Evolutionary conservation across 1,140 invertebrate genomes (phyloP).

Genomic region (Zaprionus ornatus): DNA sequence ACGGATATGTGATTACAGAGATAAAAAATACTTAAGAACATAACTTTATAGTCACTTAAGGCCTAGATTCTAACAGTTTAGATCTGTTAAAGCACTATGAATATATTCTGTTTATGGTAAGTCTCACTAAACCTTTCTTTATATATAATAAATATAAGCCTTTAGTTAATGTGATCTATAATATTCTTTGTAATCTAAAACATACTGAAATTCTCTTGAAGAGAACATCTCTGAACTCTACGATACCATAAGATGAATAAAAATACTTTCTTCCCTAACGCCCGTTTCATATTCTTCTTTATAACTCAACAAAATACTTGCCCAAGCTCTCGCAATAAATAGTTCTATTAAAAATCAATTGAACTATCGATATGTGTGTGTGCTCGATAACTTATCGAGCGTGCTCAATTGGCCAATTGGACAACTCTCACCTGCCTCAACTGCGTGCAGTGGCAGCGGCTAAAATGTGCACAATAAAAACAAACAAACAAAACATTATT

Average conservation of each 20-base stretch:
- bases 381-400: constrained; percentile 45
- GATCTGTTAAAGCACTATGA: too few species aligned
- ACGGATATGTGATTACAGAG: too few species aligned
- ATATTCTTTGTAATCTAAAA: too few species aligned
- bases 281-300: background rate
- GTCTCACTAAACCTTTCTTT: too few species aligned
- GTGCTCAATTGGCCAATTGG: constrained; percentile 46
- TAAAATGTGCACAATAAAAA: constrained; percentile 27
- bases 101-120: too few species aligned
- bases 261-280: background rate
- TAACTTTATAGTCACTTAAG: too few species aligned
- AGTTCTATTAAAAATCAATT: background rate
- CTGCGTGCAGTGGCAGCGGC: background rate
- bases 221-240: too few species aligned
- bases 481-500: constrained; percentile 55
- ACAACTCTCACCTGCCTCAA: constrained; percentile 31
- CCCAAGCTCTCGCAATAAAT: background rate
- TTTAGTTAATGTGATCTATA: too few species aligned
- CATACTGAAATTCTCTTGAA: too few species aligned
- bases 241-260: too few species aligned
- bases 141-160: too few species aligned
- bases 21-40: background rate
- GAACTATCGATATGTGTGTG: constrained; percentile 18
- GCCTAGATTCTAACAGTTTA: too few species aligned
- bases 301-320: background rate